phyloP scores from a whole-genome alignment of 2,113 vertebrate species.

The Leptobrachium leishanense region DNA sequence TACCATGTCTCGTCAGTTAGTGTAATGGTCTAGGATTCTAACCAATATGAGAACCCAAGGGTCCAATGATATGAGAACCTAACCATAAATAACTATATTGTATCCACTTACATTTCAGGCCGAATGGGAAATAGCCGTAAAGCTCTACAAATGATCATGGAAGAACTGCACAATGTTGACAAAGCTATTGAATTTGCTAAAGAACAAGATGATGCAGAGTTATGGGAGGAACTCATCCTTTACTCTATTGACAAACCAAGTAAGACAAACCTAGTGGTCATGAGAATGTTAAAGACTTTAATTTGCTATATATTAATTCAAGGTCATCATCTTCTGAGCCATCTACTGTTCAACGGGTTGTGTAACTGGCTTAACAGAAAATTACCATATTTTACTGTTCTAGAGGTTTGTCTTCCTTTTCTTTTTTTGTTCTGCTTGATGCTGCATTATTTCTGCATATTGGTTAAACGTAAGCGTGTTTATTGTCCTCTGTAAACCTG shows the following conservation, averaged over 20 bases:
- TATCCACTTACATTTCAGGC: constrained; percentile 65
- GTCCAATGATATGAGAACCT: too few species aligned
- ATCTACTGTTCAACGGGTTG: not conserved
- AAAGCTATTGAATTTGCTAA: constrained; percentile 98
- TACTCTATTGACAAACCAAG: constrained; percentile 98
- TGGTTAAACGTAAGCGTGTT: too few species aligned
- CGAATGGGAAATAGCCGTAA: constrained; percentile 96
- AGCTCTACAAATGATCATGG: constrained; percentile 98
- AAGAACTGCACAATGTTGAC: constrained; percentile 89
- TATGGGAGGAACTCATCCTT: constrained; percentile 97
- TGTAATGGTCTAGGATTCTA: too few species aligned
- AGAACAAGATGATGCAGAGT: constrained; percentile 93
- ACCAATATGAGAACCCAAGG: too few species aligned
- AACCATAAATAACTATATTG: too few species aligned
- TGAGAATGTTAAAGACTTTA: not conserved
- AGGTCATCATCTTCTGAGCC: constrained; percentile 4
- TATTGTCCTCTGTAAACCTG: too few species aligned
- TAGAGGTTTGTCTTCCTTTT: constrained; percentile 1
- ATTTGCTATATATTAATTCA: not conserved
- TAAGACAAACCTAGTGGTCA: constrained; percentile 58
- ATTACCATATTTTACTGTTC: not conserved
- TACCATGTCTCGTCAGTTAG: too few species aligned
- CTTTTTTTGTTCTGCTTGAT: not conserved
- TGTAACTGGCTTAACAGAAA: not conserved
- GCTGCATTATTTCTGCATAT: too few species aligned